A percentile compares a stretch with the other conserved stretches of the same genome.
phyloP scores from a whole-genome alignment of 2,797 vertebrate species.

The Melanotaenia pygmaea region DNA sequence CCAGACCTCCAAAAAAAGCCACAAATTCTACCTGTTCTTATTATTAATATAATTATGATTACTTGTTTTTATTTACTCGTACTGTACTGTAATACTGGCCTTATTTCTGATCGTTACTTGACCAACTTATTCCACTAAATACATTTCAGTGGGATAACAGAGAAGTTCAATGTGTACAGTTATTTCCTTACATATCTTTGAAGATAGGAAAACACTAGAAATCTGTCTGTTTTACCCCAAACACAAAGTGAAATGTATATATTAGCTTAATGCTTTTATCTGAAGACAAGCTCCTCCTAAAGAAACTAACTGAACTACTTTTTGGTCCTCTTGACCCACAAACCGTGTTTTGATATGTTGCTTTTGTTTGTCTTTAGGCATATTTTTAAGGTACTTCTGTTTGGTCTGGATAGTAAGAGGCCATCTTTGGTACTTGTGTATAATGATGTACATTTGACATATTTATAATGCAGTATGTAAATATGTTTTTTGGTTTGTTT shows the following conservation, averaged over 20 bases:
- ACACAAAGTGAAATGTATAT: slow-evolving; percentile 71
- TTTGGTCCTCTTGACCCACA: slow-evolving; percentile 67
- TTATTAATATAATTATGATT: slow-evolving; percentile 6
- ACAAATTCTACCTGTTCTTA: slow-evolving; percentile 28
- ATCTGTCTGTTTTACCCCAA: slow-evolving; percentile 54
- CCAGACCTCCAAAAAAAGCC: slow-evolving; percentile 21
- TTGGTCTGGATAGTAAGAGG: slow-evolving; percentile 74
- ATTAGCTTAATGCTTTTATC: slow-evolving; percentile 66
- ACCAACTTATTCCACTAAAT: slow-evolving; percentile 47
- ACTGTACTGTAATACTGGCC: slow-evolving; percentile 67
- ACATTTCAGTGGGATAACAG: slow-evolving; percentile 55
- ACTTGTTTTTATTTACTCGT: slow-evolving; percentile 38
- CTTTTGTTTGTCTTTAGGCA: slow-evolving; percentile 65
- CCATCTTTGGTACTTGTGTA: slow-evolving; percentile 87
- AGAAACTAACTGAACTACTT: slow-evolving; percentile 67
- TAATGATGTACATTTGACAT: slow-evolving; percentile 92
- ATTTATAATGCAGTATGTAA: slow-evolving; percentile 92
- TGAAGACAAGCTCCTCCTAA: slow-evolving; percentile 59
- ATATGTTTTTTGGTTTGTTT: slow-evolving; percentile 77
- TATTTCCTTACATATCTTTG: slow-evolving; percentile 58
- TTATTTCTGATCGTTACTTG: slow-evolving; percentile 69
- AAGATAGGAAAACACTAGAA: slow-evolving; percentile 56
- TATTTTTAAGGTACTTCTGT: slow-evolving; percentile 81
- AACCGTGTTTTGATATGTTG: slow-evolving; percentile 72
- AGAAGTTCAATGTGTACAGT: slow-evolving; percentile 55